A percentile compares a stretch with the other conserved stretches of the same genome.
These are phyloP conservation scores for Lymantria monacha DNA, from an alignment of 2,888 invertebrate species.

Conservation along the genomic window DNA sequence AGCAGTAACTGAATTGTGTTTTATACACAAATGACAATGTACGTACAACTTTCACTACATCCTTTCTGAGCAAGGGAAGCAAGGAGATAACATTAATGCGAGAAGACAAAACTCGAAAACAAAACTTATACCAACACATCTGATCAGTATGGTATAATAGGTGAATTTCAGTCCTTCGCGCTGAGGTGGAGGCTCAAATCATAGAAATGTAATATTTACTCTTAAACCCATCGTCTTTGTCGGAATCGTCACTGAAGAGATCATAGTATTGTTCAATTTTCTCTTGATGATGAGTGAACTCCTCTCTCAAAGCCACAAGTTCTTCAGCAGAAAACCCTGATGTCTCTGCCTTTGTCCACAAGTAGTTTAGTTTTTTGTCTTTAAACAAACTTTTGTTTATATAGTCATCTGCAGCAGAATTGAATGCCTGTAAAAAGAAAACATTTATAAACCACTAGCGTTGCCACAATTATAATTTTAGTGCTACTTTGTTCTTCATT, in stretches of 20 bases:
- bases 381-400: constrained; percentile 90
- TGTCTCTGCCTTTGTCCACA: constrained; percentile 94
- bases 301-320: constrained; percentile 90
- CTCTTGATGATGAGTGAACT: constrained; percentile 95
- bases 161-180: too few relatives aligned
- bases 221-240: constrained; percentile 82
- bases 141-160: too few relatives aligned
- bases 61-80: too few relatives aligned
- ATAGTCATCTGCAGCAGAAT: constrained; percentile 80
- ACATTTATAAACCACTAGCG: neutral
- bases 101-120: too few relatives aligned
- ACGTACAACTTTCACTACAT: too few relatives aligned
- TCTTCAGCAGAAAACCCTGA: constrained; percentile 94
- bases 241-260: constrained; percentile 86
- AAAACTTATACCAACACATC: too few relatives aligned
- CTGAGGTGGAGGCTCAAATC: too few relatives aligned
- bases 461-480: too few relatives aligned
- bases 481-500: too few relatives aligned
- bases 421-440: constrained; percentile 46
- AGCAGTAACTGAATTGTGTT: too few relatives aligned
- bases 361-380: constrained; percentile 93
- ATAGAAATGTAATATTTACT: constrained; percentile 73
- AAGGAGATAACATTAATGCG: too few relatives aligned
- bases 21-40: too few relatives aligned
- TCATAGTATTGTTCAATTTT: constrained; percentile 95